These are phyloP conservation scores for Porphyrio hochstetteri DNA, from an alignment of 2,113 vertebrate genomes.

Conservation along the genomic window DNA sequence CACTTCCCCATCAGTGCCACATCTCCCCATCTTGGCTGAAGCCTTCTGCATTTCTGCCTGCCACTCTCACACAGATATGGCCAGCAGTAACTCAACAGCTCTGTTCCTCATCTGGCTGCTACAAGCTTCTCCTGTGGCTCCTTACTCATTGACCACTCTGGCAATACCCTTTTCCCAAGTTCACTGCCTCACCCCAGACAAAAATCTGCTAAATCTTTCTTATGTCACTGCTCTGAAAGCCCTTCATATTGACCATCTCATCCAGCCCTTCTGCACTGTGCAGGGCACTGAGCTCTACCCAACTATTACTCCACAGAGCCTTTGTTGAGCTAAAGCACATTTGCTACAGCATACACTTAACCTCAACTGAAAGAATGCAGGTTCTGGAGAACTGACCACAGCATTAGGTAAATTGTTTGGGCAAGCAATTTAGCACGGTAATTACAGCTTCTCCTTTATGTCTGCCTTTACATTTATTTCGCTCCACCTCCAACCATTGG, in stretches of 20 bases:
- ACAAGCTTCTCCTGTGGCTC: not conserved
- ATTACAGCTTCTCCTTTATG: not conserved
- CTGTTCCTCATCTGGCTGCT: not conserved
- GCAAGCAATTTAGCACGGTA: not conserved
- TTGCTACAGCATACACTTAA: rapidly evolving
- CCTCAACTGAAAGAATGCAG: not conserved
- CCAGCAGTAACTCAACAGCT: not conserved
- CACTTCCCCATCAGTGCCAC: not conserved
- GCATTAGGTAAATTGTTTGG: not conserved
- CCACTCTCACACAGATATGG: not conserved
- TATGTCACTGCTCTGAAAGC: not conserved
- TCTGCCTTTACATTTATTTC: not conserved
- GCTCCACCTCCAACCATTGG: not conserved
- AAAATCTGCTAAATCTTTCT: not conserved
- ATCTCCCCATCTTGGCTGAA: not conserved
- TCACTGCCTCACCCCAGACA: not conserved
- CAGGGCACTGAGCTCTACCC: not conserved
- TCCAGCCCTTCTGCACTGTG: not conserved
- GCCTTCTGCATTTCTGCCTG: not conserved
- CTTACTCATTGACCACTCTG: not conserved
- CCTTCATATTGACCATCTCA: not conserved
- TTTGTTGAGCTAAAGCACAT: not conserved
- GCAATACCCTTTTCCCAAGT: not conserved
- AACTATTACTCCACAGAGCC: not conserved
- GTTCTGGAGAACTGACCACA: not conserved